These are phyloP conservation scores for Oceanodroma tethys DNA, from an alignment of 2,113 vertebrate species.

Conservation along the genomic window DNA sequence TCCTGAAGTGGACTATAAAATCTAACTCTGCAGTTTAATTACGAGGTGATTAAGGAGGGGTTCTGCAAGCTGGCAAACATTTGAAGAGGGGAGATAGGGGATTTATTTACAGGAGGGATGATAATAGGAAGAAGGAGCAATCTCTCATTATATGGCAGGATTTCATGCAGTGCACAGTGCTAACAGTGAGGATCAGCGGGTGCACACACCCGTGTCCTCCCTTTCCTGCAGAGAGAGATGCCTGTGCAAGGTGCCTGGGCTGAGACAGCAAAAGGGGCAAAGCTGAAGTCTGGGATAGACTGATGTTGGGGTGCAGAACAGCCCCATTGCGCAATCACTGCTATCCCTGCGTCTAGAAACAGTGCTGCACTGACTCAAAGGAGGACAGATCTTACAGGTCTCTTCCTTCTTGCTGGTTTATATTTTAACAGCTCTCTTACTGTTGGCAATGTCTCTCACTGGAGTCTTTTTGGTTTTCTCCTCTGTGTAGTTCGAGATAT, in stretches of 20 bases:
- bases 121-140: background rate
- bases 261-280: background rate
- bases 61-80: background rate
- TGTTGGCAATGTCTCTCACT: background rate
- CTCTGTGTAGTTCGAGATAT: background rate
- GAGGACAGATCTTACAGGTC: background rate
- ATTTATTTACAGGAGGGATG: background rate
- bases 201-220: background rate
- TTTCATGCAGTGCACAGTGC: background rate
- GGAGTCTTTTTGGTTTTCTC: background rate
- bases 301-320: background rate
- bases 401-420: background rate
- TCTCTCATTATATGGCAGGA: background rate
- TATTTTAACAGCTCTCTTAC: background rate
- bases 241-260: background rate
- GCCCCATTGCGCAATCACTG: background rate
- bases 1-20: background rate
- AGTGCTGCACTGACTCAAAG: background rate
- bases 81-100: background rate
- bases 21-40: background rate
- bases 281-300: background rate
- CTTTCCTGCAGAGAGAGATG: background rate
- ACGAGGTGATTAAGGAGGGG: background rate
- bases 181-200: background rate
- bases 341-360: background rate